phyloP scores from a whole-genome alignment of 2,113 vertebrate genomes.

The Pipra filicauda region DNA sequence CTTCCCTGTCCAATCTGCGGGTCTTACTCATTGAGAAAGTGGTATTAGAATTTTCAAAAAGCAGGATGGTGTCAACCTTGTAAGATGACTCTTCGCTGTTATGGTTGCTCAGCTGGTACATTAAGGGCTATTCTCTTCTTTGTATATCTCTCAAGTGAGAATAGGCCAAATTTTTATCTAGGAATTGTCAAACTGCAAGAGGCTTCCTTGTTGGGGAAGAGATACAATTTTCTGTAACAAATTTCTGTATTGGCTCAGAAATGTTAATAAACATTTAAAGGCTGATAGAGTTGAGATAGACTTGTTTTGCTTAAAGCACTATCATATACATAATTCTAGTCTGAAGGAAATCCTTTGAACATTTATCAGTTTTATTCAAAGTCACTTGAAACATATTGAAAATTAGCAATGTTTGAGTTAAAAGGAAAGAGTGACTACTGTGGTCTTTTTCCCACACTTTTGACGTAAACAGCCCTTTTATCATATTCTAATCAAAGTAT shows the following conservation, averaged over 20 bases:
- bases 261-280: not conserved
- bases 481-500: not conserved
- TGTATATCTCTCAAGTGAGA: not conserved
- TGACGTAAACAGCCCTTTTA: not conserved
- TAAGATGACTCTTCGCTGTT: not conserved
- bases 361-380: not conserved
- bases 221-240: not conserved
- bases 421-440: not conserved
- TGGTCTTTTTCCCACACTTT: not conserved
- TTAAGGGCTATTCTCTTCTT: not conserved
- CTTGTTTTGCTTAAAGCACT: not conserved
- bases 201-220: not conserved
- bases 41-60: not conserved
- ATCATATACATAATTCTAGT: not conserved
- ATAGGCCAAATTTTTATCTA: not conserved
- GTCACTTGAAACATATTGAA: constrained; percentile 1
- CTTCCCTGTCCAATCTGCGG: accelerated
- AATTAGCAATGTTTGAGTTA: not conserved
- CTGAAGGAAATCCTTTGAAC: not conserved
- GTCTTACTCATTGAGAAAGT: not conserved
- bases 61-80: not conserved
- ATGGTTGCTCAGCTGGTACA: accelerated
- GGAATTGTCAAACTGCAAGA: not conserved
- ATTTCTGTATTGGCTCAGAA: not conserved
- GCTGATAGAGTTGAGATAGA: not conserved